These are phyloP conservation scores for Piprites chloris DNA, from an alignment of 2,113 vertebrate genomes.

Conservation along the genomic window DNA sequence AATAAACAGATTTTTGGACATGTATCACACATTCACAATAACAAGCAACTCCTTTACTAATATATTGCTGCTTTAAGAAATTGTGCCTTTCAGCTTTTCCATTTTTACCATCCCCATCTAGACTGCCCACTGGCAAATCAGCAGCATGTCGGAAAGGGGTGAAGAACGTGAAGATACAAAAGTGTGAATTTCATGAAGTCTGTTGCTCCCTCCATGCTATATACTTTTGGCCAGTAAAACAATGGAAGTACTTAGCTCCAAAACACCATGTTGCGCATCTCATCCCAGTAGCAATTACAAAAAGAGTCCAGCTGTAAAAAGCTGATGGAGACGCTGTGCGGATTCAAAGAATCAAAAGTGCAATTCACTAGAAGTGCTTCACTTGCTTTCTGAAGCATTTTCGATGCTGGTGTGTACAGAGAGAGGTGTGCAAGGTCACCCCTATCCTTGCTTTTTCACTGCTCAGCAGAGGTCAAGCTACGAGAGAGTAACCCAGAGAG, in stretches of 20 bases:
- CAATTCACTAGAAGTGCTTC: slow-evolving; percentile 65
- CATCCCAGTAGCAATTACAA: slow-evolving; percentile 68
- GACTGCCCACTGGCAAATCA: slow-evolving; percentile 67
- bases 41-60: background rate
- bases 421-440: slow-evolving; percentile 22
- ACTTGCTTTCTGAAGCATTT: slow-evolving; percentile 55
- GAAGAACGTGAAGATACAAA: slow-evolving; percentile 62
- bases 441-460: background rate
- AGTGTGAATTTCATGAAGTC: slow-evolving; percentile 62
- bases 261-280: slow-evolving; percentile 55
- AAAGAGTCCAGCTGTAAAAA: slow-evolving; percentile 72
- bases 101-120: slow-evolving; percentile 62
- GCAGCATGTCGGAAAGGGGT: slow-evolving; percentile 51
- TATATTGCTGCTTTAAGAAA: slow-evolving; percentile 44
- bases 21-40: background rate
- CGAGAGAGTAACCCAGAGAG: slow-evolving; percentile 33
- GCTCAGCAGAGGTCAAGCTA: background rate
- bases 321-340: slow-evolving; percentile 59
- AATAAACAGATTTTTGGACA: background rate
- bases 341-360: slow-evolving; percentile 63
- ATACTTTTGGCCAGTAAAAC: slow-evolving; percentile 64
- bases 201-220: slow-evolving; percentile 30
- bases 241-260: slow-evolving; percentile 52
- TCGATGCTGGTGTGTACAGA: background rate
- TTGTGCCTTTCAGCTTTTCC: slow-evolving; percentile 53